A percentile compares a stretch with the other conserved stretches of the same genome.
Evolutionary conservation across 2,888 invertebrate genomes (phyloP).

Genomic region (Thera britannica): DNA sequence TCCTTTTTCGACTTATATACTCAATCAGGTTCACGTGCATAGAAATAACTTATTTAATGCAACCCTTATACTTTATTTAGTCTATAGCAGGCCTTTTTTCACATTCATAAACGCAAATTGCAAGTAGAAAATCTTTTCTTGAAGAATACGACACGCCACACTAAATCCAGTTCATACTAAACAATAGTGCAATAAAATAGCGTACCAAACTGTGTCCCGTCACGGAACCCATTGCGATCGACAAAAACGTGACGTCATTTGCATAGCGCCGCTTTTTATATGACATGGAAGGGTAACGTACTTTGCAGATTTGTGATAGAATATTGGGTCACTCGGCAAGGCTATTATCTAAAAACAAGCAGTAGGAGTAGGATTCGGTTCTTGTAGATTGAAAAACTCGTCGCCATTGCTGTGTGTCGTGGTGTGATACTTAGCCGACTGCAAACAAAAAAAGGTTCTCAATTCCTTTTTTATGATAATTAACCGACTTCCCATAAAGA

Average conservation of each 20-base stretch:
- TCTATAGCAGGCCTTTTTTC: not conserved
- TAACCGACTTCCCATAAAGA: too few relatives aligned
- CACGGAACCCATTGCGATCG: constrained; percentile 62
- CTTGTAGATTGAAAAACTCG: too few relatives aligned
- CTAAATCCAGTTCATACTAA: constrained; percentile 36
- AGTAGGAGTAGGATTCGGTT: too few relatives aligned
- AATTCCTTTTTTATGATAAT: too few relatives aligned
- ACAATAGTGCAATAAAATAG: constrained; percentile 58
- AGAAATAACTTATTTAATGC: not conserved
- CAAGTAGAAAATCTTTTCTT: not conserved
- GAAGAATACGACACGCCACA: constrained; percentile 12
- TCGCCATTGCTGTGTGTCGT: too few relatives aligned
- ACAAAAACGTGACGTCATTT: constrained; percentile 55
- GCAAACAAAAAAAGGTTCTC: too few relatives aligned
- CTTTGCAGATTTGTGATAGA: too few relatives aligned
- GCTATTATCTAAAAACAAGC: too few relatives aligned
- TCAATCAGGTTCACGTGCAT: constrained; percentile 6
- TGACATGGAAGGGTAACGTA: not conserved
- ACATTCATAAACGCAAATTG: not conserved
- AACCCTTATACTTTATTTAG: constrained; percentile 1
- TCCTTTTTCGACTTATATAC: not conserved
- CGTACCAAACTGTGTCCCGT: constrained; percentile 55
- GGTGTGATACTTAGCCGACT: too few relatives aligned
- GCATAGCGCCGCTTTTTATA: constrained; percentile 46
- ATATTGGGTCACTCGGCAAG: too few relatives aligned